A percentile compares a stretch with the other conserved stretches of the same genome.
phyloP scores from a whole-genome alignment of 1,140 invertebrate genomes.

The Cepaea nemoralis region DNA sequence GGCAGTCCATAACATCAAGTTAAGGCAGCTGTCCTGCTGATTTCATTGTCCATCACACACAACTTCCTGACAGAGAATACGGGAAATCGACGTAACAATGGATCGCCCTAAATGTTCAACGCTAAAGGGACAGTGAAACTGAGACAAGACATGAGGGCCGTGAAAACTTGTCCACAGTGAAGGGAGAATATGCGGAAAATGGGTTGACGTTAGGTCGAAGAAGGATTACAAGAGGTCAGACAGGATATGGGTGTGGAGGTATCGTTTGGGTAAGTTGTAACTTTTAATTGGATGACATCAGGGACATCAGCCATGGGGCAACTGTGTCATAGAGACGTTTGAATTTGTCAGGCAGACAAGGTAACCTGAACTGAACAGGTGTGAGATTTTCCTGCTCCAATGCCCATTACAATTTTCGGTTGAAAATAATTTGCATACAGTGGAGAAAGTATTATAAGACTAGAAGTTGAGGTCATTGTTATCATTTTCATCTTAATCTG shows the following conservation, averaged over 20 bases:
- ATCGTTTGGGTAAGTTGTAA: neutral
- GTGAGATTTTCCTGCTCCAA: neutral
- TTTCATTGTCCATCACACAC: neutral
- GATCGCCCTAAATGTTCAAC: neutral
- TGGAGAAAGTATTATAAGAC: too few relatives aligned
- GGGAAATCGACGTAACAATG: neutral
- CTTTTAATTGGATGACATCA: neutral
- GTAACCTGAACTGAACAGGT: neutral
- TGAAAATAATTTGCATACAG: too few relatives aligned
- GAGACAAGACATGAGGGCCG: conserved; percentile 3
- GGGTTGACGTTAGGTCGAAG: neutral
- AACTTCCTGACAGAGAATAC: neutral
- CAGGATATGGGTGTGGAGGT: conserved; percentile 5
- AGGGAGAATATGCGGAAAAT: neutral
- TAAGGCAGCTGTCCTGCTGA: neutral
- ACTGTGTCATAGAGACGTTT: neutral
- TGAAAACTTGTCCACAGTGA: neutral
- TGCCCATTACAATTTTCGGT: neutral
- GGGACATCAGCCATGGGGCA: neutral
- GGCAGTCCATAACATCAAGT: neutral
- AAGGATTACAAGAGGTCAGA: neutral
- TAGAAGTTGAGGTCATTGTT: too few relatives aligned
- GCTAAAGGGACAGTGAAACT: neutral
- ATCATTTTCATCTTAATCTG: too few relatives aligned
- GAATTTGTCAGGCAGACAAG: neutral